These are phyloP conservation scores for Ceratitis capitata DNA, from an alignment of 1,140 invertebrate species.

Conservation along the genomic window DNA sequence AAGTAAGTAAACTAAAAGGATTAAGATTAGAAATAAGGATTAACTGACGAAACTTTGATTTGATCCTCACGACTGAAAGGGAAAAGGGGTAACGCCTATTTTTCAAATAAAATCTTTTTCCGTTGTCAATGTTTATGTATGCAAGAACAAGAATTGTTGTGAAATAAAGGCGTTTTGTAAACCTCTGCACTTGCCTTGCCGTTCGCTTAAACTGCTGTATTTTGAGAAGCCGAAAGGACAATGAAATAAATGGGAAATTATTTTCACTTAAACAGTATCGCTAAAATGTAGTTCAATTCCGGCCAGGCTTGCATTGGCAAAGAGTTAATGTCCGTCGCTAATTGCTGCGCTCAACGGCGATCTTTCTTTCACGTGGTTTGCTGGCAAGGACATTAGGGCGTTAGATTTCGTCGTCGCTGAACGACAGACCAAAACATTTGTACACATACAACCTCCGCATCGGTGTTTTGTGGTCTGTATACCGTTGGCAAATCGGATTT, in stretches of 20 bases:
- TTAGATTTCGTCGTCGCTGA: background rate
- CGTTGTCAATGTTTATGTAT: background rate
- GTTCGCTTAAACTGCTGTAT: too few species aligned
- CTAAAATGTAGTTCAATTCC: background rate
- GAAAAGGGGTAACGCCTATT: background rate
- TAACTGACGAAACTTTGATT: background rate
- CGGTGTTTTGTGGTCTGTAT: background rate
- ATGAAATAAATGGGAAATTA: background rate
- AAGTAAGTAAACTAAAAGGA: background rate
- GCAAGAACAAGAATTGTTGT: background rate
- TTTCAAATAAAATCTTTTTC: background rate
- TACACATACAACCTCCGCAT: background rate
- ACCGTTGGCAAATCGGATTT: background rate
- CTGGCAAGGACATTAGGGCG: background rate
- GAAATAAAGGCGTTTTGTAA: background rate
- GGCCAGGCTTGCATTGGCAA: background rate
- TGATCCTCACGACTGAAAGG: background rate
- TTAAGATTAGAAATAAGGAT: background rate
- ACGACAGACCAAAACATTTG: background rate
- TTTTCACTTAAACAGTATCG: background rate
- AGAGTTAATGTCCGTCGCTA: constrained; percentile 9
- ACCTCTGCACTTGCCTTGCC: background rate
- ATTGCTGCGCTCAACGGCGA: background rate
- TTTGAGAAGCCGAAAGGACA: background rate
- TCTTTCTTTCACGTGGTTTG: too few species aligned